phyloP scores from a whole-genome alignment of 2,888 invertebrate species.

The Rhaphigaster nebulosa region DNA sequence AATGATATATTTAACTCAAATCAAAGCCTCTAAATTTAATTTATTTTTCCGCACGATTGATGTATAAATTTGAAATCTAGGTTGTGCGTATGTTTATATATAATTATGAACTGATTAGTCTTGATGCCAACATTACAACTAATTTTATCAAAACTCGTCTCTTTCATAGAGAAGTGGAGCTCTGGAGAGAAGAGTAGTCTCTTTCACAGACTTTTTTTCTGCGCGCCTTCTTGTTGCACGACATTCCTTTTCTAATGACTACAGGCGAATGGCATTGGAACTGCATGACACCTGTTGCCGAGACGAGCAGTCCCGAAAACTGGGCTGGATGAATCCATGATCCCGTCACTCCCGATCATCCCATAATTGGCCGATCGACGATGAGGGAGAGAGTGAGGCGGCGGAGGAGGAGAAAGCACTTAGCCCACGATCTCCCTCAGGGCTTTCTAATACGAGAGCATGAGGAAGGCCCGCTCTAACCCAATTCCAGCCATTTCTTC shows the following conservation, averaged over 20 bases:
- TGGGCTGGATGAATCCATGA: not conserved
- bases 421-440: conserved; percentile 37
- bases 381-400: conserved; percentile 32
- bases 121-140: too few species aligned
- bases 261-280: not conserved
- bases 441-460: conserved; percentile 41
- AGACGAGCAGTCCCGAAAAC: not conserved
- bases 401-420: conserved; percentile 28
- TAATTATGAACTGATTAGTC: too few species aligned
- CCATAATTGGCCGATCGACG: conserved; percentile 1
- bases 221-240: not conserved
- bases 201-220: not conserved
- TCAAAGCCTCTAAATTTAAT: too few species aligned
- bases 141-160: too few species aligned
- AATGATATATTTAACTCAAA: too few species aligned
- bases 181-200: too few species aligned
- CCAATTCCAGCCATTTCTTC: conserved; percentile 29
- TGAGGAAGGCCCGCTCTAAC: conserved; percentile 36
- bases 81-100: too few species aligned
- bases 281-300: not conserved
- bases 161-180: not conserved
- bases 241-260: not conserved
- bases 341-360: not conserved
- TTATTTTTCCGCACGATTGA: too few species aligned
- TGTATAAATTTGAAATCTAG: too few species aligned